phyloP scores from a whole-genome alignment of 2,797 vertebrate genomes.

The Eidolon dupreanum region DNA sequence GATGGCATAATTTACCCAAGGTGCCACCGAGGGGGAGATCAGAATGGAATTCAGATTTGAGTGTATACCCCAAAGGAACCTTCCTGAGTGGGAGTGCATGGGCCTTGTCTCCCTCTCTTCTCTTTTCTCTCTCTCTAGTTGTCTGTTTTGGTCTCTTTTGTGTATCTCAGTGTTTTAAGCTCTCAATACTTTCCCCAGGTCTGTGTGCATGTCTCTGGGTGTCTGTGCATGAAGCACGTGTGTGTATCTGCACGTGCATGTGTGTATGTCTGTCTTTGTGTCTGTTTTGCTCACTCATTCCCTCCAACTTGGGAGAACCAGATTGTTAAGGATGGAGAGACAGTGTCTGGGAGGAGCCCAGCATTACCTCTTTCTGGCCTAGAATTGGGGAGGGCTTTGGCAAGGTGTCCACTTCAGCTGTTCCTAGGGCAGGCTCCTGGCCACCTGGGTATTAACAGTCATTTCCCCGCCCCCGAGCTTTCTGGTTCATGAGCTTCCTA shows the following conservation, averaged over 20 bases:
- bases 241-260: neutral
- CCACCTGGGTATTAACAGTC: neutral
- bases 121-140: neutral
- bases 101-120: neutral
- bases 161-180: conserved; percentile 22
- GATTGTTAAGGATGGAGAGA: neutral
- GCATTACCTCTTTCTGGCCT: neutral
- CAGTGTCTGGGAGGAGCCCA: neutral
- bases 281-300: neutral
- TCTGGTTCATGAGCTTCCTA: conserved; percentile 30
- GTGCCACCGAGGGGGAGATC: neutral
- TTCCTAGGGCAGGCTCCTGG: neutral
- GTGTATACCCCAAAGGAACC: neutral
- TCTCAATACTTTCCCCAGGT: neutral
- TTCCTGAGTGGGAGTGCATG: neutral
- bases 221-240: neutral
- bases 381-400: neutral
- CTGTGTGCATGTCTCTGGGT: neutral
- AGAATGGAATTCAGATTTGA: neutral
- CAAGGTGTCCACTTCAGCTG: neutral
- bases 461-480: neutral
- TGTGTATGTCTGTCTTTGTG: neutral
- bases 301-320: neutral
- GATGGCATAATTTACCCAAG: neutral
- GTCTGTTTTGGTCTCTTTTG: neutral